Conservation (phyloP, 37 sponge, comb jelly and placozoan species). For the Chondrosia reniformis region DNA sequence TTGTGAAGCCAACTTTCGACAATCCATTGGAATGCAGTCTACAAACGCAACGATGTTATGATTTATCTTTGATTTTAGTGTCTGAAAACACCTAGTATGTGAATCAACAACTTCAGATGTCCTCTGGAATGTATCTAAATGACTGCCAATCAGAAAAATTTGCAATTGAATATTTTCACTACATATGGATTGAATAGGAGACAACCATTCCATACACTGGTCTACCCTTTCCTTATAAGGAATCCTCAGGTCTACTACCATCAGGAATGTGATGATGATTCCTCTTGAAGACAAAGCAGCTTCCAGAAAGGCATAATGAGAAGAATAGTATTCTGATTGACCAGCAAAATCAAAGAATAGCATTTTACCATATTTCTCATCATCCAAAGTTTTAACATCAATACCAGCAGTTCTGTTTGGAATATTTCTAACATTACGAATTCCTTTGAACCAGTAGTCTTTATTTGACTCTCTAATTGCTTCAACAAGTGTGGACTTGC, state of each 20-base stretch:
- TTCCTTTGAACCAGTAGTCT: too few species aligned
- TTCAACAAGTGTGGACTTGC: too few species aligned
- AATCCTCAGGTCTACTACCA: neutral
- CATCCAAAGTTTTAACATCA: neutral
- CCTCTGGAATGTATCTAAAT: neutral
- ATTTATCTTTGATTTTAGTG: too few species aligned
- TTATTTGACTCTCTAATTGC: too few species aligned
- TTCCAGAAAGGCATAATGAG: neutral
- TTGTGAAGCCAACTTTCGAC: neutral
- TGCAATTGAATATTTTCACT: neutral
- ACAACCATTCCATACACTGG: conserved; percentile 7
- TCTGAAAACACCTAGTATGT: neutral
- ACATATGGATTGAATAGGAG: neutral
- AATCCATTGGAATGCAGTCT: neutral
- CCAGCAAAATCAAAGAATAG: conserved; percentile 7
- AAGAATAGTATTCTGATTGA: conserved; percentile 1
- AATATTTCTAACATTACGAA: too few species aligned
- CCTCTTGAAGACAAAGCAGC: neutral
- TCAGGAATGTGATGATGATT: neutral
- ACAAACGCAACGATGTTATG: neutral
- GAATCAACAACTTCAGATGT: too few species aligned
- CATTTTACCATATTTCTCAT: neutral
- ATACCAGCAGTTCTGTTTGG: conserved; percentile 12
- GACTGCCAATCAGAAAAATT: neutral
- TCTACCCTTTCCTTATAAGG: neutral